Conservation (phyloP, 2,797 vertebrate genomes). For the Acanthurus lineatus region DNA sequence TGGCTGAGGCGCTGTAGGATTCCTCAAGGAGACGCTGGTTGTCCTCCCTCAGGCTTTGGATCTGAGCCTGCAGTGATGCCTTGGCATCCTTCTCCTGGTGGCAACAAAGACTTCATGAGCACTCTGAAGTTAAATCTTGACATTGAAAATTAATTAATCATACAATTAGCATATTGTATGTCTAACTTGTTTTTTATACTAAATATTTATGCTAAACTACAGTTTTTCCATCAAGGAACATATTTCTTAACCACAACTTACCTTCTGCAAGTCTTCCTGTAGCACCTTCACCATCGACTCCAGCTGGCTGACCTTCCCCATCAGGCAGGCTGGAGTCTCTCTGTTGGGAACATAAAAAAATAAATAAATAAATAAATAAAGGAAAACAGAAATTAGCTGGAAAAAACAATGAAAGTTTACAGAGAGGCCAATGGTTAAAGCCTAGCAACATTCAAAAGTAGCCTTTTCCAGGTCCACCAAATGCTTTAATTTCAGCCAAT, state of each 20-base stretch:
- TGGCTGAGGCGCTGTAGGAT: constrained; percentile 95
- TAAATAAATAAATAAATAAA: constrained; percentile 38
- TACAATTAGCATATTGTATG: too few relatives aligned
- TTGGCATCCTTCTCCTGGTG: constrained; percentile 95
- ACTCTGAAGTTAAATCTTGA: background rate
- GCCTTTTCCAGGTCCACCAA: background rate
- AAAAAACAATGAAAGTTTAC: constrained; percentile 6
- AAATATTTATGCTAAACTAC: too few relatives aligned
- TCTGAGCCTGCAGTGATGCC: constrained; percentile 89
- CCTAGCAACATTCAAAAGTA: background rate
- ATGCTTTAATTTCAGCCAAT: constrained; percentile 4
- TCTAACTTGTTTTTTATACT: too few relatives aligned
- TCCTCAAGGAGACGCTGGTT: constrained; percentile 96
- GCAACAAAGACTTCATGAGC: constrained; percentile 31
- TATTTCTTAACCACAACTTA: constrained; percentile 62
- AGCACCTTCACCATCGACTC: constrained; percentile 95
- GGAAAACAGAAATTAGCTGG: constrained; percentile 10
- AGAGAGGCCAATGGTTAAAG: background rate
- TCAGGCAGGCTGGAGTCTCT: constrained; percentile 90
- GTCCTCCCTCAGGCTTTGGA: constrained; percentile 84
- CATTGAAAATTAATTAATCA: background rate
- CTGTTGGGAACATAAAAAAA: constrained; percentile 78
- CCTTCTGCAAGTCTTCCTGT: constrained; percentile 96
- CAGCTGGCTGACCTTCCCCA: constrained; percentile 94
- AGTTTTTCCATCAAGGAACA: background rate